Conservation (phyloP, 2,113 vertebrate genomes). For the Bungarus multicinctus region DNA sequence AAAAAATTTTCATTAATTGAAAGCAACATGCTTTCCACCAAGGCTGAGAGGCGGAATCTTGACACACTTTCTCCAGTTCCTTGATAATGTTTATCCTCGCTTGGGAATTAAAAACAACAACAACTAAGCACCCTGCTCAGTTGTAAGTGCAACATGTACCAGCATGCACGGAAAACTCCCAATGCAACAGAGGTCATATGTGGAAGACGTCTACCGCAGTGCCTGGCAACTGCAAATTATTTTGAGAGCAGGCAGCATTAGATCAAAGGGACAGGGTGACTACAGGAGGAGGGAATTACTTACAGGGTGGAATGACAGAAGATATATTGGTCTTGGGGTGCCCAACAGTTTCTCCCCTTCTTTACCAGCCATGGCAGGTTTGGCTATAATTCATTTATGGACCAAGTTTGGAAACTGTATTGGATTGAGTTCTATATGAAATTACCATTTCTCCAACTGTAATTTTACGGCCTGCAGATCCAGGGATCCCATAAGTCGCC, state of each 20-base stretch:
- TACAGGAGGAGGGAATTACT: conserved; percentile 23
- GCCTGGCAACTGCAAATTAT: conserved; percentile 5
- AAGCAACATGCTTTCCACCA: not conserved
- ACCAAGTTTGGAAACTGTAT: not conserved
- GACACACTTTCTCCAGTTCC: not conserved
- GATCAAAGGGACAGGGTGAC: conserved; percentile 17
- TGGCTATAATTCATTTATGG: conserved; percentile 3
- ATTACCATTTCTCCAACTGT: not conserved
- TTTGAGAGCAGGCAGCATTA: conserved; percentile 3
- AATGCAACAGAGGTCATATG: not conserved
- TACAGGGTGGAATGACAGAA: conserved; percentile 26
- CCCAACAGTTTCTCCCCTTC: not conserved
- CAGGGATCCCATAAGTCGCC: not conserved
- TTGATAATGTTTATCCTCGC: not conserved
- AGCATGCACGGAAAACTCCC: not conserved
- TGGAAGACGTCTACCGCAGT: not conserved
- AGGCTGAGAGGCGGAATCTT: not conserved
- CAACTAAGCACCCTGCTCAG: conserved; percentile 24
- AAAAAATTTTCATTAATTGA: not conserved
- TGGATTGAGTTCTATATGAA: not conserved
- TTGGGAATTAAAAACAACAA: not conserved
- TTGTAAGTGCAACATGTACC: conserved; percentile 1
- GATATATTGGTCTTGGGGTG: conserved; percentile 22
- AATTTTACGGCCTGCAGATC: not conserved
- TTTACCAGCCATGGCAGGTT: conserved; percentile 27